Base-by-base conservation (phyloP, 1,140 invertebrate genomes). In the Drosophila parvula region DNA sequence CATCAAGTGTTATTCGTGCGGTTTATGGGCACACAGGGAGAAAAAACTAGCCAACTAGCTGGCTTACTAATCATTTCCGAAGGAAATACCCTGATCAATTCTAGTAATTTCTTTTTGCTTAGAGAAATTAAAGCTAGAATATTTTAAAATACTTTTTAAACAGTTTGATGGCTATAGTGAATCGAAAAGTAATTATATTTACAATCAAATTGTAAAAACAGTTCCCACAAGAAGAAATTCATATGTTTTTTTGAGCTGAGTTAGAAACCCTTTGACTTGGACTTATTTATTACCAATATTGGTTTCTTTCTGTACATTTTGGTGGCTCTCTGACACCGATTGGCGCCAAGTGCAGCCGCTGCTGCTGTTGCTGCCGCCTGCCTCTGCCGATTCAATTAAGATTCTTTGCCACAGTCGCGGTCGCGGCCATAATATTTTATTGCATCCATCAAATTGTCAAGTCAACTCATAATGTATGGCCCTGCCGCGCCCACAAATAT, bases 381-480 rank as follows among this genome's bases (percentile, higher is more conserved):
- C 34, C 34, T 22, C 51, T 53, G 50, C 51, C 51, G 51, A 74
- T 79, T 79, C 75, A 86, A 88, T 86, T 88, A 82, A 86, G 56
- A 77, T 77, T 85, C 75, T 73, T 67, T 67, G 40, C 44, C 59
- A 50, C 55, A 63, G 44, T 60, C 51, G 63, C 59, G 45, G 40
- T 40, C 57, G 68, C 55, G 27, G 63, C 56, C 50, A 78, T 78
- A 78, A 79, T 65, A 78, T 81, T 81, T 74, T 78, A 81, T 73
- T 77, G 78, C 73, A 77, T 67, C 45, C 74, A 78, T 78, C 63
- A 63, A 69, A 78, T 58, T 74, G 67, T 60, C 51, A 71, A 69
- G 9, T 30, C 16, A n/a, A 28, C 43, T 53, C 64, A 69, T 59
- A 71, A 71, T 41, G 53, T 71, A 71, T 58, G 18, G 43, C 45